These are phyloP conservation scores for Nycteola revayana DNA, from an alignment of 2,888 invertebrate genomes.

Conservation along the genomic window DNA sequence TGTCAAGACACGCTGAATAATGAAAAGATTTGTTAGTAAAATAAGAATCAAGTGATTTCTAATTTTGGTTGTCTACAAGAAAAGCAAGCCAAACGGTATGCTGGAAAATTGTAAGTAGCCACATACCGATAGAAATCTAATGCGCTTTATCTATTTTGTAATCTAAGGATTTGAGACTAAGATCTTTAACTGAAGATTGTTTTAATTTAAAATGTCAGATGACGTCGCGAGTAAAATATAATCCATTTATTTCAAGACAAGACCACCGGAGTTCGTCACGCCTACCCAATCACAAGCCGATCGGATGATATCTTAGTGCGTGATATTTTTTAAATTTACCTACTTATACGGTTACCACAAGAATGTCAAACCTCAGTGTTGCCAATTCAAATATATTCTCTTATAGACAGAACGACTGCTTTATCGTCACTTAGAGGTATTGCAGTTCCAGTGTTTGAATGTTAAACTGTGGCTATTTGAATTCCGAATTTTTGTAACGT, in stretches of 20 bases:
- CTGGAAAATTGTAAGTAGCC: too few species aligned
- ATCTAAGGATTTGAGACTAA: too few species aligned
- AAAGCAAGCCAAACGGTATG: too few species aligned
- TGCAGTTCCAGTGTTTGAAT: slow-evolving; percentile 23
- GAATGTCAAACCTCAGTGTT: slow-evolving; percentile 40
- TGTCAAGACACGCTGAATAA: too few species aligned
- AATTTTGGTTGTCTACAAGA: too few species aligned
- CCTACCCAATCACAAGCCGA: slow-evolving; percentile 44
- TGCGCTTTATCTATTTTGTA: too few species aligned
- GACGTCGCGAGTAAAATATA: slow-evolving; percentile 24
- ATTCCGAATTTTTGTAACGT: slow-evolving; percentile 24
- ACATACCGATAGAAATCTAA: too few species aligned
- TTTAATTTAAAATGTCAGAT: slow-evolving; percentile 6
- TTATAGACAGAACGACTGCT: slow-evolving; percentile 27
- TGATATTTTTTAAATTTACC: slow-evolving; percentile 41
- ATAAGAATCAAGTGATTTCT: too few species aligned
- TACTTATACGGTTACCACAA: slow-evolving; percentile 25
- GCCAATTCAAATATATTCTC: slow-evolving; percentile 40
- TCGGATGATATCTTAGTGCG: slow-evolving; percentile 44
- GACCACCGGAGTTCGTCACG: slow-evolving; percentile 41
- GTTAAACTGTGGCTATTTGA: slow-evolving; percentile 20
- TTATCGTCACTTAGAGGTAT: slow-evolving; percentile 28
- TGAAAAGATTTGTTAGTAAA: too few species aligned
- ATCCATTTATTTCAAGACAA: slow-evolving; percentile 23
- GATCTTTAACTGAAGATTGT: too few species aligned